These are phyloP conservation scores for Hypanus sabinus DNA, from an alignment of 2,113 vertebrate genomes.

Conservation along the genomic window DNA sequence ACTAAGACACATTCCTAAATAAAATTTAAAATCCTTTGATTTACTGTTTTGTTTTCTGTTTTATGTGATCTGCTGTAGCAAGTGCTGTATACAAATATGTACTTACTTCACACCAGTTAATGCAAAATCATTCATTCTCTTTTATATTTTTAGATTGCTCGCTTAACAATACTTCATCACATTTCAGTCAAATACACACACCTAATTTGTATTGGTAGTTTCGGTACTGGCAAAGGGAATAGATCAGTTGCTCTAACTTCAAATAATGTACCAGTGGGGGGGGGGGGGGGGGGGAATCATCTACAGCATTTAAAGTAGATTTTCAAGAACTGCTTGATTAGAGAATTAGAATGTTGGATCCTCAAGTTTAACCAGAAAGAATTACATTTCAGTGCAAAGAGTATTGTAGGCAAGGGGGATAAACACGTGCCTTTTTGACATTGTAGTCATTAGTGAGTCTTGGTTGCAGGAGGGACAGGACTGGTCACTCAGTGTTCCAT, in stretches of 20 bases:
- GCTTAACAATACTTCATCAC: not conserved
- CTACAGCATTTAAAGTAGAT: not conserved
- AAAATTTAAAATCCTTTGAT: too few species aligned
- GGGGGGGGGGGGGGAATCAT: too few species aligned
- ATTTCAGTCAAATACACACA: not conserved
- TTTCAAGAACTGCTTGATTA: slow-evolving; percentile 41
- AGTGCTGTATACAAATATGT: not conserved
- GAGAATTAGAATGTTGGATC: not conserved
- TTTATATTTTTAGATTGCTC: not conserved
- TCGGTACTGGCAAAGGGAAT: not conserved
- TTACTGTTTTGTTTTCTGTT: not conserved
- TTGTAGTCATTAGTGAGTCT: too few species aligned
- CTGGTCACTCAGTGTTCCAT: too few species aligned
- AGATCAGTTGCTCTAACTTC: not conserved
- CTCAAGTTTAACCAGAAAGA: not conserved
- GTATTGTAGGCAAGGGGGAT: too few species aligned
- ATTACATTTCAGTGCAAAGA: too few species aligned
- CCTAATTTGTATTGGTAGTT: not conserved
- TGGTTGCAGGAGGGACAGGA: too few species aligned
- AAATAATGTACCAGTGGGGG: not conserved
- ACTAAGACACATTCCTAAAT: too few species aligned
- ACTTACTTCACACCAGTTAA: not conserved
- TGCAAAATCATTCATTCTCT: not conserved
- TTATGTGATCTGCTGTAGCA: not conserved
- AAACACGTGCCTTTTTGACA: too few species aligned